phyloP scores from a whole-genome alignment of 2,888 invertebrate genomes.

The Diarsia dahlii region DNA sequence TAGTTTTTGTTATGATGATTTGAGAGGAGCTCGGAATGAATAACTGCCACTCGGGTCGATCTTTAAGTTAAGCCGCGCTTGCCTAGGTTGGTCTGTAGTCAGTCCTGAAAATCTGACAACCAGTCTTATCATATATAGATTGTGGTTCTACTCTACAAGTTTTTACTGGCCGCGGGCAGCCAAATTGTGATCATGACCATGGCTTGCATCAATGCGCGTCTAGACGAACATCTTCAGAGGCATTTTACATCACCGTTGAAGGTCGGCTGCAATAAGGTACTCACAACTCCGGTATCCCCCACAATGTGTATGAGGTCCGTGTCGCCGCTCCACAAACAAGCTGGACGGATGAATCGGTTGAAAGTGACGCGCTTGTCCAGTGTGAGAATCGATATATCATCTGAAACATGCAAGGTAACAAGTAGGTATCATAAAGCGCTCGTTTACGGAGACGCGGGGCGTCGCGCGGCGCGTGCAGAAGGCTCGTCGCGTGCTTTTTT shows the following conservation, averaged over 20 bases:
- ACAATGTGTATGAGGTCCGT: slow-evolving; percentile 78
- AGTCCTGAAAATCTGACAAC: too few relatives aligned
- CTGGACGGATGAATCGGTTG: slow-evolving; percentile 88
- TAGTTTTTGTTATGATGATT: too few relatives aligned
- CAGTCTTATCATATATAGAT: too few relatives aligned
- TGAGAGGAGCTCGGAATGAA: too few relatives aligned
- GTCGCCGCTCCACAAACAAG: slow-evolving; percentile 90
- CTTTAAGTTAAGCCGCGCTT: too few relatives aligned
- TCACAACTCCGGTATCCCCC: slow-evolving; percentile 84
- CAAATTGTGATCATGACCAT: not conserved
- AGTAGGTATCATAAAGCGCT: not conserved
- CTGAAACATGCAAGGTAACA: slow-evolving; percentile 71
- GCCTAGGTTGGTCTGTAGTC: too few relatives aligned
- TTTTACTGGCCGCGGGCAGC: not conserved
- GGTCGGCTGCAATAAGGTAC: slow-evolving; percentile 54
- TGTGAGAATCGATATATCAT: slow-evolving; percentile 90
- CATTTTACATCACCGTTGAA: not conserved
- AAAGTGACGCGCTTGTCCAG: slow-evolving; percentile 86
- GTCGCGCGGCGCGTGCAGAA: too few relatives aligned
- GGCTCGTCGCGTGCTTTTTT: too few relatives aligned
- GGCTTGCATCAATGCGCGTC: not conserved
- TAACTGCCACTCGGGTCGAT: too few relatives aligned
- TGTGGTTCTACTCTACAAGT: not conserved
- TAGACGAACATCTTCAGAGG: not conserved
- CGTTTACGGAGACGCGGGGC: too few relatives aligned